These are phyloP conservation scores for Fregetta grallaria DNA, from an alignment of 2,113 vertebrate genomes.

Conservation along the genomic window DNA sequence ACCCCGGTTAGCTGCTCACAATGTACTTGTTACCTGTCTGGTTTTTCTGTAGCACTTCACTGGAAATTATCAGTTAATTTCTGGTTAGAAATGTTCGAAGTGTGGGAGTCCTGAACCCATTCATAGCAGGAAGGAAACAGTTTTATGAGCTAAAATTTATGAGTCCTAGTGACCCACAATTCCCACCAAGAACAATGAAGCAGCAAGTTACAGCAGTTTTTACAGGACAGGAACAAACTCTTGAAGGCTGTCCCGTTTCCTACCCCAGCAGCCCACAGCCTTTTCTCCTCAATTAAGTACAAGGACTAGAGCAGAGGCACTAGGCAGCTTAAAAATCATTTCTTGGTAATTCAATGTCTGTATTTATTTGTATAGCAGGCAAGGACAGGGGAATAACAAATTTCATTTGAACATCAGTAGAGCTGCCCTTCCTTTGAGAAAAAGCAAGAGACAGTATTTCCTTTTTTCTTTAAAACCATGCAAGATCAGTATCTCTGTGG, in stretches of 20 bases:
- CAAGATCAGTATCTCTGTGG: neutral
- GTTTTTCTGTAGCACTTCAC: neutral
- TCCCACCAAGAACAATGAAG: neutral
- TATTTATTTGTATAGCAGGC: neutral
- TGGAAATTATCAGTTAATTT: neutral
- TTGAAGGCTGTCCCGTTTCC: neutral
- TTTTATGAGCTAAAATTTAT: slow-evolving; percentile 14
- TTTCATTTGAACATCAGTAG: neutral
- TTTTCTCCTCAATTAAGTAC: neutral
- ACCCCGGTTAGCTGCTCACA: neutral
- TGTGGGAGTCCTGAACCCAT: neutral
- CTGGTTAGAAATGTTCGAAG: neutral
- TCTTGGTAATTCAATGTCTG: neutral
- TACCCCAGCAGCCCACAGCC: neutral
- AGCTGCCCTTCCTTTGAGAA: neutral
- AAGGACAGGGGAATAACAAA: neutral
- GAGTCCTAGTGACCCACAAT: neutral
- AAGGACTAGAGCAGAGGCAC: neutral
- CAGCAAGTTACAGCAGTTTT: neutral
- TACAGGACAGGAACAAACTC: neutral
- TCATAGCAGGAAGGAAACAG: neutral
- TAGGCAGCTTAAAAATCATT: neutral
- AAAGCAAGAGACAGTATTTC: fast-evolving
- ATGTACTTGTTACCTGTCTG: neutral
- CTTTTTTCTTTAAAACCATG: neutral